Evolutionary conservation across 2,113 vertebrate genomes (phyloP), one percentile per base, ranked within the genome.

Genomic region (Macquaria ambigua): DNA sequence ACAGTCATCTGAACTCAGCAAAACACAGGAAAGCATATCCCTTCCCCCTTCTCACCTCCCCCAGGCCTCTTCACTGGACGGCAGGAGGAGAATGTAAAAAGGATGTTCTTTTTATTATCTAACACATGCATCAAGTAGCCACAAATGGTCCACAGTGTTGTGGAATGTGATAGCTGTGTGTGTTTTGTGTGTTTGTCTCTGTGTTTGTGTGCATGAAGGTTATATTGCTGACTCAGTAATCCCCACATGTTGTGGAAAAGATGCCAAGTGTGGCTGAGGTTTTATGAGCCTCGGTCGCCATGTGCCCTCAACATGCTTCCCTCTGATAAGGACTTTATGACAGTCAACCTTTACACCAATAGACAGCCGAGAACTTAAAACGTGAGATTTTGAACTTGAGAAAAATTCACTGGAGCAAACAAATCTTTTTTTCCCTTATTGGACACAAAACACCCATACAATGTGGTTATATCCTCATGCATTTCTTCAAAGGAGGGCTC

Each of bases 1-100:
- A 79, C 92, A 94, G 93, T 96, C 91, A 95, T 96, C 94, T 96
- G 93, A 94, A 96, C 94, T 94, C 93, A 92, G 92, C 90, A 92
- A 91, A 92, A 93, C 87, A 90, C 86, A 91, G 91, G 88, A 87
- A 95, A 86, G 88, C 90, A 43, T 43, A 77, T 66, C 73, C 83
- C 88, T 8, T 59, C 82, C 62, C 68, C 74, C 50, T 48, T 48
- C 71, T 66, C 82, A 74, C 84, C 85, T 87, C 90, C 87, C 84
- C 74, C 61, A 85, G 82, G 84, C 74, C 79, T 81, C 79, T 64
- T 85, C 10, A 34, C 68, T 69, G 84, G 77, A 79, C 68, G 1
- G 55, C 84, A 83, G 82, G 56, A 74, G 90, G 83, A 84, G 70
- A 52, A 70, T 82, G 81, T 82, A 61, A 85, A 88, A 85, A 80